Evolutionary conservation across 2,797 vertebrate genomes (phyloP), one percentile per base, ranked within the genome.

Genomic region (Macropodus opercularis): DNA sequence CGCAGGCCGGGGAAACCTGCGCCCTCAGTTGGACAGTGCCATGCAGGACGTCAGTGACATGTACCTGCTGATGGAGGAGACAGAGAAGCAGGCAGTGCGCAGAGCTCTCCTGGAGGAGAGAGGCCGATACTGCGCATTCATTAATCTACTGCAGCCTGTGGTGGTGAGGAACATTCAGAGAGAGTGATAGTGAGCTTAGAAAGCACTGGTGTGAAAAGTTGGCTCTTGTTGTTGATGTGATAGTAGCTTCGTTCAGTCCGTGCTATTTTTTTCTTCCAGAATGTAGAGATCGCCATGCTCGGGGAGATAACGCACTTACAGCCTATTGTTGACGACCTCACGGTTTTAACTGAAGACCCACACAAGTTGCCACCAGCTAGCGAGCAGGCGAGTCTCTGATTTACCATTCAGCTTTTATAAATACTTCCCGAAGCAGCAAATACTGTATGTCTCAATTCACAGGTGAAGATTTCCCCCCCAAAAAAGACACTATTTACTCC

Each of bases 261-360:
- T 42, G 5, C 12, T 31, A 31, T 59, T 63, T 19, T 4, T 5
- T 42, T 55, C 24, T n/a, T 64, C 19, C 86, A 99, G 97, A 97
- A 95, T 0, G 93, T 95, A 17, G 97, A 99, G 89, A 95, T 99
- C 15, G 94, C 96, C 70, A 98, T 99, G 96, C 89, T 99, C 87
- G 96, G 96, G 15, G 97, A 99, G 89, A 94, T 96, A 73, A 99
- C 96, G 6, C 97, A 99, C 81, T 89, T 99, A 17, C 97, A 99
- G 89, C 94, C 95, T 75, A 96, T 99, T 82, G 95, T 98, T 6
- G 96, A 99, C 63, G 97, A 99, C 85, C 93, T 98, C 77, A 94
- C 93, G 31, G 85, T 94, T 62, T 90, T 98, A 84, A 97, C 94
- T 0, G 95, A 96, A 0, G 97, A 99, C 64, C 97, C 97, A 3